Evolutionary conservation across 2,113 vertebrate species (phyloP), one percentile per base, ranked within the genome.

Genomic region (Dipodomys ordii): DNA sequence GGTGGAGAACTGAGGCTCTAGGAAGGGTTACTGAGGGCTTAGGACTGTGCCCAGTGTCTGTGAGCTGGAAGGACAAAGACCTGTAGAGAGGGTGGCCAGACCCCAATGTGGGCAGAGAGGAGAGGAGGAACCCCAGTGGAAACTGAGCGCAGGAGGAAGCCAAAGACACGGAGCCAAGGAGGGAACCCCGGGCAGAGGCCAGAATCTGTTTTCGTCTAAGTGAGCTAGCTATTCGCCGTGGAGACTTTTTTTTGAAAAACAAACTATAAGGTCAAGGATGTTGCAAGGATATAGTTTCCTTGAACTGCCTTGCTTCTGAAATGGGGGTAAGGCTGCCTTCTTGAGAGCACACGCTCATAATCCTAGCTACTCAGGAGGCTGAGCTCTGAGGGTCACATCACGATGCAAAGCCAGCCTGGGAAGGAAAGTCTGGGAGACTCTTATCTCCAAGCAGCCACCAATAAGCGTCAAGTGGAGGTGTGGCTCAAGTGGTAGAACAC

Each of bases 161-260:
- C 1, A 46, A 25, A 6, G 11, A 10, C 0, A 0, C 0, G 30
- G 65, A 8, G 4, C 12, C 0, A 0, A 0, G 28, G 28, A 80
- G 57, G 35, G 35, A 15, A 77, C 25, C 49, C n/a, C 2, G 0
- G 1, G 28, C n/a, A 30, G 27, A 28, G 39, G 2, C 23, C 0
- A 9, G 65, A 49, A n/a, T 46, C 65, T 49, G 46, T 22, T 76
- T 28, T 32, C 8, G 0, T 32, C 84, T 72, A 9, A 73, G 39
- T 39, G 30, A 90, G 13, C 7, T 20, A 81, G 39, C 44, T 73
- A 15, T 19, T 78, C 67, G 18, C 25, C 22, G 71, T 23, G 27
- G 87, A 84, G 11, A 22, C 3, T 4, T 53, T 71, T 82, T 60
- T 60, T 60, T 60, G 11, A 25, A 28, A 68, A 76, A 32, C 23